phyloP scores from a whole-genome alignment of 2,888 invertebrate genomes.

The Ferrisia virgata region DNA sequence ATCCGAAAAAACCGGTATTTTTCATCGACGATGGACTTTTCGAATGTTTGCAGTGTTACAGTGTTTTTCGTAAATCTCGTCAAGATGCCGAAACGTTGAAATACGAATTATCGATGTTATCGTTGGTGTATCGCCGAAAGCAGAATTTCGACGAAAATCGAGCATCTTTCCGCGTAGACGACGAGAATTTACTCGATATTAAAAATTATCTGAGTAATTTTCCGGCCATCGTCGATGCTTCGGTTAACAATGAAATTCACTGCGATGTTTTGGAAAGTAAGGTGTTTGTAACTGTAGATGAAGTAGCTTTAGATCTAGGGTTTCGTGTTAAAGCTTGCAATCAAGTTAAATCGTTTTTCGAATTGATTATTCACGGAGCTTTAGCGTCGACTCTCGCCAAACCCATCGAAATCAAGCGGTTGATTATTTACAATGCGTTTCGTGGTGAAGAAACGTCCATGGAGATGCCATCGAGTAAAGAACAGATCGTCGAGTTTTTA shows the following conservation, averaged over 20 bases:
- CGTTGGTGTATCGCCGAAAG: background rate
- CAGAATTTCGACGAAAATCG: background rate
- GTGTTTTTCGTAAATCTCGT: background rate
- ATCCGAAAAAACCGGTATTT: background rate
- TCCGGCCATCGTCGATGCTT: too few relatives aligned
- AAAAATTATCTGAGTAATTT: too few relatives aligned
- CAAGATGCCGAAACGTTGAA: background rate
- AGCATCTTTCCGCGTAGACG: too few relatives aligned
- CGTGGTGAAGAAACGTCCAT: background rate
- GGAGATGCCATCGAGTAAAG: background rate
- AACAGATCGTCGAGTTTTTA: background rate
- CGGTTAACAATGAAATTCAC: too few relatives aligned
- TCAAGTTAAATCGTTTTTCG: too few relatives aligned
- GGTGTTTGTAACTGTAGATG: too few relatives aligned
- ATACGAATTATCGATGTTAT: background rate
- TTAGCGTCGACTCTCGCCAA: too few relatives aligned
- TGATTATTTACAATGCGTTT: slow-evolving; percentile 21
- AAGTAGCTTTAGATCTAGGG: too few relatives aligned
- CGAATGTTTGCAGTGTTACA: background rate
- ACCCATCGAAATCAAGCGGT: background rate
- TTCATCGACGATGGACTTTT: slow-evolving; percentile 9
- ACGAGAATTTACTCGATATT: too few relatives aligned
- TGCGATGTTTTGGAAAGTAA: too few relatives aligned
- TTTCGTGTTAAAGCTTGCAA: too few relatives aligned
- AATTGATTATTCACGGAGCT: background rate